Conservation (phyloP, 1,140 invertebrate species). For the Drosophila ogumai region DNA sequence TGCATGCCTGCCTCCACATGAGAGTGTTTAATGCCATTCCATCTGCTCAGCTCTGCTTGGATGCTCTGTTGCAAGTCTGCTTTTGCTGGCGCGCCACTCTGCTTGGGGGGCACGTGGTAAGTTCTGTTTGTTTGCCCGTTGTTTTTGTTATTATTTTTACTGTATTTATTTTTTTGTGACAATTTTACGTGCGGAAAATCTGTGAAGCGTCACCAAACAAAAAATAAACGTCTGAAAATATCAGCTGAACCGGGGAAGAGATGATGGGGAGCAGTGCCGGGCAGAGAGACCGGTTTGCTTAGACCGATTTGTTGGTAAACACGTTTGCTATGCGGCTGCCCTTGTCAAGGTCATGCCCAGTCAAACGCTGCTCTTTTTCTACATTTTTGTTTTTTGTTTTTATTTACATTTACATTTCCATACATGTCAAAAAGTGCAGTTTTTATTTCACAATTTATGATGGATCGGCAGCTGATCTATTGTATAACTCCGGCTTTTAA, state of each 20-base stretch:
- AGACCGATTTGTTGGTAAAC: slow-evolving; percentile 52
- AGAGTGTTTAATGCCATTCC: slow-evolving; percentile 15
- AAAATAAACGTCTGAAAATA: slow-evolving; percentile 46
- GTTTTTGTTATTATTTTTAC: neutral
- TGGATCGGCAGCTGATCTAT: slow-evolving; percentile 52
- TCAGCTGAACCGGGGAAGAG: slow-evolving; percentile 1
- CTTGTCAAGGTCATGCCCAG: slow-evolving; percentile 73
- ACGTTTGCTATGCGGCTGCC: slow-evolving; percentile 65
- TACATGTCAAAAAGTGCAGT: slow-evolving; percentile 17
- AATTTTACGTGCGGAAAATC: slow-evolving; percentile 42
- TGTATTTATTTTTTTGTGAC: slow-evolving; percentile 1
- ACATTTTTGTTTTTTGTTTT: neutral
- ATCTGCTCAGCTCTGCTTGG: slow-evolving; percentile 16
- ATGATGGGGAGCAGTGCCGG: slow-evolving; percentile 6
- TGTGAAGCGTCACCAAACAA: slow-evolving; percentile 68
- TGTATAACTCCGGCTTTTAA: slow-evolving; percentile 28
- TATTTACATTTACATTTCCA: slow-evolving; percentile 7
- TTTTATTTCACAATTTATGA: slow-evolving; percentile 43
- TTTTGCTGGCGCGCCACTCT: slow-evolving; percentile 7
- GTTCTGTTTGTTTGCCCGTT: neutral
- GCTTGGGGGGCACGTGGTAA: slow-evolving; percentile 27
- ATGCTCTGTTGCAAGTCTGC: slow-evolving; percentile 31
- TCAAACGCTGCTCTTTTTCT: slow-evolving; percentile 41
- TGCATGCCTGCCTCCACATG: slow-evolving; percentile 15
- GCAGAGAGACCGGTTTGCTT: slow-evolving; percentile 65